Evolutionary conservation across 1,140 invertebrate genomes (phyloP), one percentile per base, ranked within the genome.

Genomic region (Teleopsis dalmanni): DNA sequence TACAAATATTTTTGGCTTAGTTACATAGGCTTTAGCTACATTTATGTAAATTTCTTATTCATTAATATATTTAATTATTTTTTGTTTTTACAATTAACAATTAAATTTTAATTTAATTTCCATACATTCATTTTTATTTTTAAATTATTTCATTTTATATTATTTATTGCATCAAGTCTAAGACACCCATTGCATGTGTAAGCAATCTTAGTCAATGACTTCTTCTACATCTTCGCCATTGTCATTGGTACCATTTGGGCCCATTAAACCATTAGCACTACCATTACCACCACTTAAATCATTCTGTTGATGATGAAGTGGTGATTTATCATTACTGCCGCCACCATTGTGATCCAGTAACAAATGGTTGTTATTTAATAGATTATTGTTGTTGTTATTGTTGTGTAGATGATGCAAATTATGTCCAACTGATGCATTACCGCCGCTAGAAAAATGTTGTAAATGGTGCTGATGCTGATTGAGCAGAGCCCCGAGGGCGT

Each of bases 401-500:
- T 50, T 36, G 27, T 52, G 51, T 35, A 49, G 52, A 49, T 65
- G 57, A 25, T 55, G 54, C 48, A 57, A 36, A 51, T 42, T 51
- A 26, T 34, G 47, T 37, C 50, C 44, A 1, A 36, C 36, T 1
- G 9, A 14, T 3, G 21, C 41, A 5, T 38, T 25, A 37, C 57
- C 27, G 38, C 60, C 56, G 31, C 51, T 35, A 47, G 62, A 57
- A 51, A 65, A 67, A 51, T 70, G 65, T 49, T 69, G 61, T 55
- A 67, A 62, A 50, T 69, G 65, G 54, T 66, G 66, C 57, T 70
- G 65, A 51, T 69, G 65, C 57, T 69, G 65, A 62, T 66, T 69
- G 44, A 70, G 59, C 56, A 70, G 48, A 55, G 64, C 73, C 66
- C 66, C 73, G 38, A 74, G 62, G 60, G 71, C 76, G 72, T 77